A percentile compares a stretch with the other conserved stretches of the same genome.
phyloP scores from a whole-genome alignment of 2,797 vertebrate genomes.

The Podargus strigoides region DNA sequence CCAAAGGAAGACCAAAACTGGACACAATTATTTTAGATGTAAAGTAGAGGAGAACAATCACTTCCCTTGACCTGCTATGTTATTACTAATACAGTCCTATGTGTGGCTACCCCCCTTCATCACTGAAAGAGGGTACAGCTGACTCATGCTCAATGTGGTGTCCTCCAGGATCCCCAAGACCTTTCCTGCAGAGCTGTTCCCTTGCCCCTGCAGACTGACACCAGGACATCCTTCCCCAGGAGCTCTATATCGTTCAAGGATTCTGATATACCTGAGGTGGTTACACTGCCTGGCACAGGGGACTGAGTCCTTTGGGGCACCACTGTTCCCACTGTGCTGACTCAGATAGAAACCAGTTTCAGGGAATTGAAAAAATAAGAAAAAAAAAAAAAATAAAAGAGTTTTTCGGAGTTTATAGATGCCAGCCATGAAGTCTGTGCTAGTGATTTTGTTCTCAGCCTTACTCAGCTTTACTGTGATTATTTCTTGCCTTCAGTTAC shows the following conservation, averaged over 20 bases:
- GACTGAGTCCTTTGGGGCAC: neutral
- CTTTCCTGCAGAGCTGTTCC: neutral
- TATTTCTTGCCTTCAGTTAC: neutral
- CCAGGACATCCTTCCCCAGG: neutral
- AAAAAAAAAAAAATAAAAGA: neutral
- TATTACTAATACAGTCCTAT: neutral
- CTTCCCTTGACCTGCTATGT: neutral
- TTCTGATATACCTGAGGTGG: neutral
- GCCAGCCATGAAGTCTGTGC: neutral
- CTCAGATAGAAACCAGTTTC: neutral
- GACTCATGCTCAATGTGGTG: neutral
- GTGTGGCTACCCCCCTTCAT: too few relatives aligned
- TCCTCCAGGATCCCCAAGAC: neutral
- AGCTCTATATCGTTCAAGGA: neutral
- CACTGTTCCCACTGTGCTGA: neutral
- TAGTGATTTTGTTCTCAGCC: neutral
- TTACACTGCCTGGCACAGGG: accelerated
- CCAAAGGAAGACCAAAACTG: neutral
- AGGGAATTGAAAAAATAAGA: neutral
- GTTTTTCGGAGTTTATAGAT: neutral
- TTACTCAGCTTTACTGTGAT: neutral
- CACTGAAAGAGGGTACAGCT: neutral
- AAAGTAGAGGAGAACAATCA: neutral
- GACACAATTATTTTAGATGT: neutral
- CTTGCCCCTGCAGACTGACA: neutral